These are phyloP conservation scores for Seriola quinqueradiata DNA, from an alignment of 2,113 vertebrate genomes.

Conservation along the genomic window DNA sequence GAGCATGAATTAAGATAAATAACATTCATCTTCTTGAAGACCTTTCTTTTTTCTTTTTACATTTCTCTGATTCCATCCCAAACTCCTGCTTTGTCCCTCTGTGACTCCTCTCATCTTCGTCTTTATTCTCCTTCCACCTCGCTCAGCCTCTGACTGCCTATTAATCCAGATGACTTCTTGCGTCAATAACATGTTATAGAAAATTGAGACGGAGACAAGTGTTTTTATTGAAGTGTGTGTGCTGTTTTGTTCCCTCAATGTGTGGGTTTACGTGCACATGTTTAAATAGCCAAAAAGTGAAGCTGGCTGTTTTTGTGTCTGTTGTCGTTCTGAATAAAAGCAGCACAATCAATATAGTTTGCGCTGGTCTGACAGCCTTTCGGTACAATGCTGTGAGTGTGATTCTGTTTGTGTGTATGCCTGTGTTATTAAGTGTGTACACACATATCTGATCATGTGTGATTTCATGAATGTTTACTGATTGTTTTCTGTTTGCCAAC, in stretches of 20 bases:
- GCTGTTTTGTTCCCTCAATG: constrained; percentile 44
- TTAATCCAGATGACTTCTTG: constrained; percentile 70
- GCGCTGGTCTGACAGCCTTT: constrained; percentile 52
- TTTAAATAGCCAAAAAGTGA: constrained; percentile 58
- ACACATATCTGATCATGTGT: constrained; percentile 36
- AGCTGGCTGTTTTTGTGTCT: constrained; percentile 33
- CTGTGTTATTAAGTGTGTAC: constrained; percentile 33
- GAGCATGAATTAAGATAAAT: constrained; percentile 38
- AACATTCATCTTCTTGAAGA: constrained; percentile 25
- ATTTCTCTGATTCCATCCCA: constrained; percentile 23
- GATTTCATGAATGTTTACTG: constrained; percentile 60
- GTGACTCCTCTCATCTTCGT: constrained; percentile 8
- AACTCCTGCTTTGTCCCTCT: constrained; percentile 6
- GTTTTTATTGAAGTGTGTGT: constrained; percentile 31
- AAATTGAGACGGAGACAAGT: constrained; percentile 48
- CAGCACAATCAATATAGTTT: constrained; percentile 61
- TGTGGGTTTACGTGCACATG: constrained; percentile 33
- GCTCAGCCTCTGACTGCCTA: constrained; percentile 29
- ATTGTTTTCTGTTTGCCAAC: constrained; percentile 63
- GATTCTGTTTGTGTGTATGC: constrained; percentile 34
- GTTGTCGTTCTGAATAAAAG: constrained; percentile 62
- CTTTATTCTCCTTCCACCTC: constrained; percentile 9
- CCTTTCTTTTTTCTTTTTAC: constrained; percentile 22
- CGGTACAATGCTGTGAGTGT: constrained; percentile 28
- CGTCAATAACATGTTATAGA: constrained; percentile 62